phyloP scores from a whole-genome alignment of 2,888 invertebrate genomes.

The Sesamia inferens region DNA sequence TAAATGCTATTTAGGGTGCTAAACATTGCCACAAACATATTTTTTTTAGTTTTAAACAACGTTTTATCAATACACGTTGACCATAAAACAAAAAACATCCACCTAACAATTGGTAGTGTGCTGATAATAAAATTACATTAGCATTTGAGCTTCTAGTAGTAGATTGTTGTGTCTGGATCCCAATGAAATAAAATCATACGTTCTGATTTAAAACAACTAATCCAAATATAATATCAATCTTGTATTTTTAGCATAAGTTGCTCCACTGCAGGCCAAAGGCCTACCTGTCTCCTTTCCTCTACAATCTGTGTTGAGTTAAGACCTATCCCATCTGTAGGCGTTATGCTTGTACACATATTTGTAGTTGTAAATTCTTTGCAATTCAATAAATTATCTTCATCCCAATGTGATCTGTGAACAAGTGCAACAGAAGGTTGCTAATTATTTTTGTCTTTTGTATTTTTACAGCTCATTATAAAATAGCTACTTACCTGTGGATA shows the following conservation, averaged over 20 bases:
- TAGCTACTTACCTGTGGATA: not conserved
- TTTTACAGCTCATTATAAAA: not conserved
- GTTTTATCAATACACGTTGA: not conserved
- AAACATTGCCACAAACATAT: not conserved
- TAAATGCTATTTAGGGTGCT: not conserved
- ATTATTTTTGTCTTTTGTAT: not conserved
- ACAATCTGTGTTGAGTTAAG: not conserved
- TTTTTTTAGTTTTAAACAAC: not conserved
- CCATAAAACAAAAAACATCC: not conserved
- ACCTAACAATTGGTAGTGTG: not conserved
- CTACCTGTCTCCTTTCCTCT: not conserved
- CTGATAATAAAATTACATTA: slow-evolving; percentile 10
- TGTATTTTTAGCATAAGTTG: not conserved
- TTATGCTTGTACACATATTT: not conserved
- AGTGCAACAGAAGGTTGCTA: not conserved
- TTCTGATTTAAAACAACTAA: not conserved
- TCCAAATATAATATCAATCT: too few relatives aligned
- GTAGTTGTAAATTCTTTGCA: not conserved
- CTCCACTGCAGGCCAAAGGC: not conserved
- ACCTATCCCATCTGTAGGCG: not conserved
- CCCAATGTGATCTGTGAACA: not conserved
- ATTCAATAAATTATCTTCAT: not conserved
- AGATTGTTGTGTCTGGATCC: not conserved
- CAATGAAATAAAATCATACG: not conserved
- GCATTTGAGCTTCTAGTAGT: not conserved